Percentiles rank a stretch among this genome's conserved stretches.
Evolutionary conservation across 1,140 invertebrate genomes (phyloP).

Genomic region (Drosophila azteca): DNA sequence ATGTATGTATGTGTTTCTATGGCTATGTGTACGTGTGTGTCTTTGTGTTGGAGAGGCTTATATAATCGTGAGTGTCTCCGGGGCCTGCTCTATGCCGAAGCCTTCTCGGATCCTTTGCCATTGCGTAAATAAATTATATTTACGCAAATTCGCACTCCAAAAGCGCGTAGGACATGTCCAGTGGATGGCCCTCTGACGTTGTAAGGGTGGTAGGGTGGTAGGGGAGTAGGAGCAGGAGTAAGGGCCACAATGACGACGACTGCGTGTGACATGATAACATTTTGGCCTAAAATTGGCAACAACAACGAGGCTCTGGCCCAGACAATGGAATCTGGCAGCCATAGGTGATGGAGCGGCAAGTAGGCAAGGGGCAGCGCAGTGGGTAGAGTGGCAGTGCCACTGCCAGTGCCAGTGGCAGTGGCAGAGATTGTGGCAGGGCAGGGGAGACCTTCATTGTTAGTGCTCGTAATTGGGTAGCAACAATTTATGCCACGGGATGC

Average conservation of each 20-base stretch:
- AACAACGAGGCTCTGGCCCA: slow-evolving; percentile 45
- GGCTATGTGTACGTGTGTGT: background rate
- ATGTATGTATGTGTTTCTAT: slow-evolving; percentile 19
- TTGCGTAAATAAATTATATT: slow-evolving; percentile 83
- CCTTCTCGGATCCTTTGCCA: slow-evolving; percentile 57
- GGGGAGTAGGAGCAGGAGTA: background rate
- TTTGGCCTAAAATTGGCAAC: slow-evolving; percentile 81
- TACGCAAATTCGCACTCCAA: slow-evolving; percentile 79
- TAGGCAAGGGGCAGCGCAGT: slow-evolving; percentile 4
- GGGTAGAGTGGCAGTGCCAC: background rate
- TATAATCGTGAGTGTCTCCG: slow-evolving; percentile 58
- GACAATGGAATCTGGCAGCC: slow-evolving; percentile 52
- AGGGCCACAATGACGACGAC: slow-evolving; percentile 66
- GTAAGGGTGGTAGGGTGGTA: background rate
- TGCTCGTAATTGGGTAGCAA: slow-evolving; percentile 81
- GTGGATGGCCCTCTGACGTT: slow-evolving; percentile 3
- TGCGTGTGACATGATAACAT: slow-evolving; percentile 82
- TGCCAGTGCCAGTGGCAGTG: too few species aligned
- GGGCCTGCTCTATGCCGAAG: background rate
- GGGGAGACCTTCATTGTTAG: slow-evolving; percentile 65
- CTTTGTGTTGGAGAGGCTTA: slow-evolving; percentile 55
- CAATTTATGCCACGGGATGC: slow-evolving; percentile 70
- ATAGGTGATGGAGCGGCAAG: slow-evolving; percentile 30
- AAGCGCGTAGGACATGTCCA: slow-evolving; percentile 47
- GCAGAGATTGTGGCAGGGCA: background rate